Evolutionary conservation across 2,113 vertebrate species (phyloP), one percentile per base, ranked within the genome.

Genomic region (Petrocephalus zakoni): DNA sequence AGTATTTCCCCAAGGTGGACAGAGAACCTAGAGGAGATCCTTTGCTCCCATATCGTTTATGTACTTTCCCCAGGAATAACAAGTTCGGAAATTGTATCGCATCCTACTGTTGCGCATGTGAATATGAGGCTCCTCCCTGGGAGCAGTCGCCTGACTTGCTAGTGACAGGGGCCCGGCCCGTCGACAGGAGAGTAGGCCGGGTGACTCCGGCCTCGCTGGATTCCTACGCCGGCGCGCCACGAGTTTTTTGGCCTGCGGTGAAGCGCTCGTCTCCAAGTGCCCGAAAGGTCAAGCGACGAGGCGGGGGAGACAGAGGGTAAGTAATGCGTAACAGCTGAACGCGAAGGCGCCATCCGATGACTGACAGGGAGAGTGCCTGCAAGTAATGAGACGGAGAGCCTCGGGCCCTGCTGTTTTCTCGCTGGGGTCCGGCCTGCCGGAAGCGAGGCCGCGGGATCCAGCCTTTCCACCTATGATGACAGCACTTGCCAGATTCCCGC

Each of bases 281-380:
- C 56, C 29, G 25, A 85, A 93, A 93, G 93, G 94, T 95, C 94
- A 93, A 94, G 90, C 88, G 89, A 92, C 93, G 51, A 94, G 91
- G 82, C 91, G 94, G 92, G 92, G 90, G 91, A 92, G 94, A 92
- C 91, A 93, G 94, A 92, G 92, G 93, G 94, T 94, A 93, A 93
- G 93, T 94, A 92, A 94, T 94, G 91, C 91, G 93, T 92, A 94
- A 92, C 92, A 92, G 92, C 93, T 93, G 93, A 93, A 92, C 92
- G 94, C 92, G 91, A 93, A 92, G 90, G 17, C 89, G 93, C 92
- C 91, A 93, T 92, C 92, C 88, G 91, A 91, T 93, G 94, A 94
- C 89, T 94, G 93, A 94, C 93, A 93, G 92, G 91, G 86, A 93
- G 92, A 93, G 94, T 93, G 93, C 91, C 91, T 92, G 90, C 90